These are phyloP conservation scores for Tetragonula clypearis DNA, from an alignment of 1,140 invertebrate species.

Conservation along the genomic window DNA sequence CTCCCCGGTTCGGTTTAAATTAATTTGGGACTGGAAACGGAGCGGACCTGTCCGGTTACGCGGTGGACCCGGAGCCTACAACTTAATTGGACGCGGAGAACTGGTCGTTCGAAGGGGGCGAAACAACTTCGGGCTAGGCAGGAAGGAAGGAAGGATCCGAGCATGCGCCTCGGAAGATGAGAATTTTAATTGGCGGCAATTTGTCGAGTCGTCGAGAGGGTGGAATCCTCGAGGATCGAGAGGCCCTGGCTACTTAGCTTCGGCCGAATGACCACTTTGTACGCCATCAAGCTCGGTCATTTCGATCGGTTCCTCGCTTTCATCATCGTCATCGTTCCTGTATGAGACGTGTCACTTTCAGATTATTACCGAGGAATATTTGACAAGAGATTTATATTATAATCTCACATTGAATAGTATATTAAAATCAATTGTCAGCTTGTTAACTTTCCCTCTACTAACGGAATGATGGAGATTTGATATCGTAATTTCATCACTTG, in stretches of 20 bases:
- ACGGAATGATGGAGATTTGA: no score
- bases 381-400: neutral
- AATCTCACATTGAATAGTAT: neutral
- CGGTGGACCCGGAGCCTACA: conserved; percentile 63
- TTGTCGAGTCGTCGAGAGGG: conserved; percentile 68
- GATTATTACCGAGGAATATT: neutral
- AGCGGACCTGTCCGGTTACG: conserved; percentile 36
- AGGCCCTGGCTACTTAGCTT: conserved; percentile 55
- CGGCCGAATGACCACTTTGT: conserved; percentile 51
- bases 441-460: no score
- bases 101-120: conserved; percentile 67
- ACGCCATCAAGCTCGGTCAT: conserved; percentile 32
- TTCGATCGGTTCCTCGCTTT: conserved; percentile 18
- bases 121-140: neutral
- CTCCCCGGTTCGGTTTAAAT: conserved; percentile 32
- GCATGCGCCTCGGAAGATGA: conserved; percentile 57
- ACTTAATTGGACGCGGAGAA: conserved; percentile 79
- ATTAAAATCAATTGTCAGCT: no score
- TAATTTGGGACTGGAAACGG: conserved; percentile 51
- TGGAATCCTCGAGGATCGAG: conserved; percentile 13
- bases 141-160: conserved; percentile 19
- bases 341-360: no score
- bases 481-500: no score
- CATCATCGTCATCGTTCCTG: conserved; percentile 1
- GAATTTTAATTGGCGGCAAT: conserved; percentile 81